A percentile compares a stretch with the other conserved stretches of the same genome.
Evolutionary conservation across 2,888 invertebrate species (phyloP).

Genomic region (Neoscelio sp.): DNA sequence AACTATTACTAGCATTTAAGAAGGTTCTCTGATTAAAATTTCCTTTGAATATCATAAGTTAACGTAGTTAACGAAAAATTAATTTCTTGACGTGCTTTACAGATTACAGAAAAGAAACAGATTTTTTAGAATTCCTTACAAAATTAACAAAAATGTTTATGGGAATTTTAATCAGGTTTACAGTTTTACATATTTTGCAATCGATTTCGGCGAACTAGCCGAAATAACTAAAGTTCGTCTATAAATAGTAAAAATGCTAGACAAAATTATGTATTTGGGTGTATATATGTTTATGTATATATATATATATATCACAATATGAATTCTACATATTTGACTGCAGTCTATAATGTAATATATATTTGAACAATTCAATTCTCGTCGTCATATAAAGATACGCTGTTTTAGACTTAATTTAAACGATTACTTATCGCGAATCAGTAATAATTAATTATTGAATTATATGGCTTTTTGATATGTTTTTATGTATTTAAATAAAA

Average conservation of each 20-base stretch:
- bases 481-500: conserved; percentile 3
- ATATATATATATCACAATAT: conserved; percentile 40
- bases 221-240: conserved; percentile 20
- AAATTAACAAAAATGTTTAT: neutral
- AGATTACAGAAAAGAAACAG: no score
- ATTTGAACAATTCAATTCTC: conserved; percentile 50
- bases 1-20: neutral
- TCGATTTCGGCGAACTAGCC: neutral
- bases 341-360: conserved; percentile 28
- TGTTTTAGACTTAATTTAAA: conserved; percentile 13
- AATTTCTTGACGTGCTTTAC: no score
- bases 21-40: neutral
- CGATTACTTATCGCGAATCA: neutral
- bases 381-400: conserved; percentile 39
- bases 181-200: conserved; percentile 3
- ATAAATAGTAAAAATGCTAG: conserved; percentile 44
- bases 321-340: conserved; percentile 39
- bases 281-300: conserved; percentile 27
- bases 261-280: conserved; percentile 17
- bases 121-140: neutral
- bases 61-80: no score
- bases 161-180: conserved; percentile 2
- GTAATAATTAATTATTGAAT: no score
- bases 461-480: conserved; percentile 17
- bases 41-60: neutral